Conservation (phyloP, 2,113 vertebrate species). For the Argyrosomus japonicus region DNA sequence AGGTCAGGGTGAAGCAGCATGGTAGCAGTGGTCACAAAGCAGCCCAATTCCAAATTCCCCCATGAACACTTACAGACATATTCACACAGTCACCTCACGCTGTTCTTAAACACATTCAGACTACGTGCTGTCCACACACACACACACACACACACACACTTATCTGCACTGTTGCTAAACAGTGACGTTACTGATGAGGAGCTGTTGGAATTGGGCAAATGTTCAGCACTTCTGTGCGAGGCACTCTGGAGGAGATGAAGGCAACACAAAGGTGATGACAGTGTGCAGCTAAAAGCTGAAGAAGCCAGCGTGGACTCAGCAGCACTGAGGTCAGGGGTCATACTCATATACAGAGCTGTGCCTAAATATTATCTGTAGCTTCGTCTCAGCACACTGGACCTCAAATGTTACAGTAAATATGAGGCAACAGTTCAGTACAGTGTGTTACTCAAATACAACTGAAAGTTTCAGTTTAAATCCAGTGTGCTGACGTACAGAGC, state of each 20-base stretch:
- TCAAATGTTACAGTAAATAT: background rate
- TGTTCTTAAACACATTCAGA: background rate
- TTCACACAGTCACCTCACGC: background rate
- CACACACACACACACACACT: background rate
- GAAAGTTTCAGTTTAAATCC: background rate
- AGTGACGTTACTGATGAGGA: background rate
- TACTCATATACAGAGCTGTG: background rate
- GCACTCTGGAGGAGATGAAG: background rate
- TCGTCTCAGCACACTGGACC: background rate
- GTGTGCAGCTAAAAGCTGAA: background rate
- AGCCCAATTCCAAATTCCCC: constrained; percentile 35
- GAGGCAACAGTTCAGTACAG: too few species aligned
- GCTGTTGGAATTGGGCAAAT: constrained; percentile 30
- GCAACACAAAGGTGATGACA: constrained; percentile 20
- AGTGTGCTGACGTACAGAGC: background rate
- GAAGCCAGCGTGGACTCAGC: background rate
- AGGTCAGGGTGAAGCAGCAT: constrained; percentile 57
- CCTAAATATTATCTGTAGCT: background rate
- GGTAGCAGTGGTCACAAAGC: constrained; percentile 14
- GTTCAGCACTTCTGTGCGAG: background rate
- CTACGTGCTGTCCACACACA: too few species aligned
- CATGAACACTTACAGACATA: too few species aligned
- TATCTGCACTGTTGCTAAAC: background rate
- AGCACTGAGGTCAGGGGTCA: background rate
- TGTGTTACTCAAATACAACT: background rate